Conservation (phyloP, 2,113 vertebrate genomes). For the Merops nubicus region DNA sequence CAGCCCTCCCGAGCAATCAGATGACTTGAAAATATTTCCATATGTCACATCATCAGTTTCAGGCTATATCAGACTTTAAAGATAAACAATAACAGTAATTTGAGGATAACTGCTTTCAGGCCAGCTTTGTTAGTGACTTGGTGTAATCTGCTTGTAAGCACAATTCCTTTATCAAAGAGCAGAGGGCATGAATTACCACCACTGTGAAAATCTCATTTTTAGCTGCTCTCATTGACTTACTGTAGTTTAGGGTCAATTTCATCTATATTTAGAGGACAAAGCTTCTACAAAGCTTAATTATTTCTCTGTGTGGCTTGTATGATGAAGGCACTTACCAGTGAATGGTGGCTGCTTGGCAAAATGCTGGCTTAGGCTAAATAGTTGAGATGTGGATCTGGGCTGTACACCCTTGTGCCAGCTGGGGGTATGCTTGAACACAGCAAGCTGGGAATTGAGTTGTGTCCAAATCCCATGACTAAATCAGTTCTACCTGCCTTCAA, state of each 20-base stretch:
- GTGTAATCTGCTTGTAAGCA: not conserved
- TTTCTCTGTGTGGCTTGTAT: not conserved
- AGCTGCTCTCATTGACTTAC: not conserved
- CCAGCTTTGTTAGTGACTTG: not conserved
- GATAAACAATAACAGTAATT: not conserved
- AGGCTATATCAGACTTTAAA: not conserved
- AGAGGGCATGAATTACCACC: not conserved
- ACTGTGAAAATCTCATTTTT: not conserved
- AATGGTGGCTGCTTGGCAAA: not conserved
- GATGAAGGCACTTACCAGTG: not conserved
- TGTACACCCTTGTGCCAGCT: not conserved
- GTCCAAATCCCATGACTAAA: not conserved
- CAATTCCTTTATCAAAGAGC: not conserved
- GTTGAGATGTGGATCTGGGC: not conserved
- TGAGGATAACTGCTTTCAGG: not conserved
- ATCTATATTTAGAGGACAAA: not conserved
- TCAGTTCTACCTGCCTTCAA: not conserved
- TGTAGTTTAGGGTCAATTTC: not conserved
- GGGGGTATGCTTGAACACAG: not conserved
- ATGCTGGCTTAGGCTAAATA: not conserved
- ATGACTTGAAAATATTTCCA: not conserved
- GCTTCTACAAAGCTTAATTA: not conserved
- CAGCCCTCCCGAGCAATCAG: not conserved
- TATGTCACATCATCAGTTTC: not conserved
- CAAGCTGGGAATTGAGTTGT: fast-evolving